Evolutionary conservation across 2,797 vertebrate genomes (phyloP).

Genomic region (Karalla daura): DNA sequence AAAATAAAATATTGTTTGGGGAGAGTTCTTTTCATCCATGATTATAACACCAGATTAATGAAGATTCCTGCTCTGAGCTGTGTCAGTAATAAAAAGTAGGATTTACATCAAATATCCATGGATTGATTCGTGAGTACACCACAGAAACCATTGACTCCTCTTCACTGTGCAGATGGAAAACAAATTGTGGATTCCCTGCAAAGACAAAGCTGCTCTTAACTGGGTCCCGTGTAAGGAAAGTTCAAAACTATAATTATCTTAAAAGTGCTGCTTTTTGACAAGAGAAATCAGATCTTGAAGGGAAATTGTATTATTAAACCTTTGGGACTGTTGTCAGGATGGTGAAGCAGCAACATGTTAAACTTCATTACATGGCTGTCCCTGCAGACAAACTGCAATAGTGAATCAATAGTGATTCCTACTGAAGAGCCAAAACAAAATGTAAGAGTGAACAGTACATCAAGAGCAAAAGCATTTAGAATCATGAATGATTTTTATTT

Average conservation of each 20-base stretch:
- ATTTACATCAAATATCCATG: conserved; percentile 86
- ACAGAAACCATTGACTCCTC: conserved; percentile 72
- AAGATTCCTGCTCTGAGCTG: conserved; percentile 75
- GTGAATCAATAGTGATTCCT: too few species aligned
- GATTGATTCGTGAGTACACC: conserved; percentile 65
- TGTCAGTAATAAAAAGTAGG: conserved; percentile 78
- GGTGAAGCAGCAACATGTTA: conserved; percentile 39
- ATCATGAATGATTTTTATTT: conserved; percentile 60
- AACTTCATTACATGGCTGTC: conserved; percentile 40
- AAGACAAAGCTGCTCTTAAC: conserved; percentile 63
- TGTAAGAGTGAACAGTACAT: conserved; percentile 54
- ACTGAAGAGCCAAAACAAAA: conserved; percentile 45
- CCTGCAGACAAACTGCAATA: conserved; percentile 40
- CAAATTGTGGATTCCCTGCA: conserved; percentile 57
- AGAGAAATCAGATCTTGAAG: conserved; percentile 43
- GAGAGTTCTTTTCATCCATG: conserved; percentile 81
- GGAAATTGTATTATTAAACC: conserved; percentile 1
- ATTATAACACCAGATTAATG: conserved; percentile 84
- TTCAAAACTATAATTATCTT: conserved; percentile 62
- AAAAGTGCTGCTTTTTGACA: conserved; percentile 56
- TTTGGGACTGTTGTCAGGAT: conserved; percentile 11
- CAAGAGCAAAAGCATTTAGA: conserved; percentile 51
- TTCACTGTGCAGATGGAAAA: conserved; percentile 65
- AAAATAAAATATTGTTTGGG: conserved; percentile 80
- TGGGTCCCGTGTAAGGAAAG: conserved; percentile 53